Base-by-base conservation (phyloP, 2,113 vertebrate genomes). In the Condylura cristata region DNA sequence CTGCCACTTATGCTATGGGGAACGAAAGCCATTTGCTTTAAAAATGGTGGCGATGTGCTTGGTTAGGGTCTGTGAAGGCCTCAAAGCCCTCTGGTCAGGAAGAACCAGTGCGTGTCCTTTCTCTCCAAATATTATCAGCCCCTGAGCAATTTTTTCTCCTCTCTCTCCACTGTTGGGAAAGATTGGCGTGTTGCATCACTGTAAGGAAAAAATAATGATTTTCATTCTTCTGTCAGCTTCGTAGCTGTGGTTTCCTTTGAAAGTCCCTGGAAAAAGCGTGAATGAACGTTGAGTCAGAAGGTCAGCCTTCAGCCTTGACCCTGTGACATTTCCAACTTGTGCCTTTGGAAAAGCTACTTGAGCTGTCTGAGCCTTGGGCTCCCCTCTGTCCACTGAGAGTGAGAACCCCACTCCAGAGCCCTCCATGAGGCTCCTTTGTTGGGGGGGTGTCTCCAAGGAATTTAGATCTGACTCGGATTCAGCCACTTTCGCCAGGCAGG, bases 361-460 rank as follows among this genome's bases (percentile, higher is more conserved):
- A 9, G 32, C 16, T 68, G 44, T 18, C 32, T 28, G 17, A 53
- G 20, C 12, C 66, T 28, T 24, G 61, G 18, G 28, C 44, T 63
- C 12, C 28, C 89, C 32, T 70, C 4, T n/a, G 5, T n/a, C 5
- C 46, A 5, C 26, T 18, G 32, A 79, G n/a, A 41, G 14, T 3
- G 16, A 13, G 24, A 10, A 51, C 32, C n/a, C 70, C 26, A 3
- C 17, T 58, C 32, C 14, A 0, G 17, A 44, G 39, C 68, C 53
- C 0, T 0, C 24, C 1, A 10, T 18, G 11, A 9, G 30, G 41
- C 9, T 61, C 71, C 6, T 1, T 6, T 9, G 13, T 53, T 1
- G 8, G 1, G 5, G 3, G 1, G n/a, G 60, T 11, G 2, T 53
- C 48, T 70, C 46, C 63, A 12, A 3, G 39, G 5, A 20, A 22